Evolutionary conservation across 2,113 vertebrate genomes (phyloP), one percentile per base, ranked within the genome.

Genomic region (Hassar affinis): DNA sequence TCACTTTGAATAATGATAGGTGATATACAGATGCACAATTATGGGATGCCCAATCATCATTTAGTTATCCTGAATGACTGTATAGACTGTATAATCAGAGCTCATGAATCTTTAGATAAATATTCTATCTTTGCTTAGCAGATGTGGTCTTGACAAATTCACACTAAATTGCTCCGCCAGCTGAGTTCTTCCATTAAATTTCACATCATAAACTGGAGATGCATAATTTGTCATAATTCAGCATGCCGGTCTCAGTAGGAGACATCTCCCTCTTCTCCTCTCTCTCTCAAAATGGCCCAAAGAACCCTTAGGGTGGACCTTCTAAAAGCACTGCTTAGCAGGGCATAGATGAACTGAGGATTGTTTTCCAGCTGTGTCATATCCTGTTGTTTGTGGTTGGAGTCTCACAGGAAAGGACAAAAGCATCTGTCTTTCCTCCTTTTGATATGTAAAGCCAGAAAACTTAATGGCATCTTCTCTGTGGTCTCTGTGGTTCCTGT

Each of bases 101-200:
- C 30, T 54, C n/a, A 66, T 52, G 12, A 54, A 81, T 62, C n/a
- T 62, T 62, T 15, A 62, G 20, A 49, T 75, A 74, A 27, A 47
- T 87, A 83, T 88, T 90, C 79, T 66, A 88, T 33, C 47, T 68
- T 6, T 47, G 84, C 89, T 90, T 86, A 90, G 85, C 91, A 93
- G 89, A 92, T 94, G 89, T 89, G 86, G 86, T 88, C 91, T 88
- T 89, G 87, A 91, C 86, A 88, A 86, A 92, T 85, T 88, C 86
- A 91, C 89, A 90, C 90, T 91, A 88, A 92, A 92, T 92, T 91
- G 87, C 88, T 89, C 82, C 86, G 88, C 83, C 89, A 92, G 90
- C 91, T 91, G 91, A 88, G 86, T 93, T 92, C 89, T 90, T 91
- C 88, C 88, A 92, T 93, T 92, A 92, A 71, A 89, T 93, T 89